Conservation (phyloP, 1,140 invertebrate genomes). For the Pachyrhynchus sulphureomaculatus region DNA sequence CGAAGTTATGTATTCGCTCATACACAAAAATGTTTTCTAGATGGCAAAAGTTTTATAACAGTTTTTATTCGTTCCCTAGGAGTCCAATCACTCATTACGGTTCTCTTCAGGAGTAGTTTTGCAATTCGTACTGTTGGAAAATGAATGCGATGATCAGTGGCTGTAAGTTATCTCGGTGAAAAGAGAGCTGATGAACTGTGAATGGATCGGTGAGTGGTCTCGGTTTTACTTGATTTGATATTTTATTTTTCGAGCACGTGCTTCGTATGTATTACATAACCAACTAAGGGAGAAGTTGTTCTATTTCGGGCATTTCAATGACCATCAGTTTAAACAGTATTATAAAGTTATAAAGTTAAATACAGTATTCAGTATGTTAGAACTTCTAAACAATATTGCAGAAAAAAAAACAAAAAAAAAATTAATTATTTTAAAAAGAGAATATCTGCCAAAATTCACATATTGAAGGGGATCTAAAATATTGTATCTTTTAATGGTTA, state of each 20-base stretch:
- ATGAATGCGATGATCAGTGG: conserved; percentile 29
- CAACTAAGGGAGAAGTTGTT: neutral
- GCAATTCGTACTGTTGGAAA: conserved; percentile 15
- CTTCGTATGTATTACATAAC: neutral
- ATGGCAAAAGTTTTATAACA: conserved; percentile 16
- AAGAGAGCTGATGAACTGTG: conserved; percentile 24
- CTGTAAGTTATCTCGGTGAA: conserved; percentile 18
- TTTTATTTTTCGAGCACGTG: conserved; percentile 13
- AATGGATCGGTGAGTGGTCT: conserved; percentile 20
- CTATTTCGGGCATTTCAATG: too few relatives aligned
- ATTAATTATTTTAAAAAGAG: too few relatives aligned
- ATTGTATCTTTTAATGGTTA: too few relatives aligned
- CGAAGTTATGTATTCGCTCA: conserved; percentile 14
- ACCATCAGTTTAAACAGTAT: too few relatives aligned
- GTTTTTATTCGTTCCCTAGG: conserved; percentile 14
- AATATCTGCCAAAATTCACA: too few relatives aligned
- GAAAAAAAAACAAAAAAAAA: too few relatives aligned
- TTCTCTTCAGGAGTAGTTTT: conserved; percentile 29
- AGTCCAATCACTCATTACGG: conserved; percentile 27
- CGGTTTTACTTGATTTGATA: conserved; percentile 20
- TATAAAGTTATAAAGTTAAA: too few relatives aligned
- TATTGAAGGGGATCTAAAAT: too few relatives aligned
- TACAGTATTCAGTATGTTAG: too few relatives aligned
- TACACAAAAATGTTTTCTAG: conserved; percentile 21
- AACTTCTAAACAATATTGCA: too few relatives aligned